Base-by-base conservation (phyloP, 2,113 vertebrate species). In the Ariopsis seemanni region DNA sequence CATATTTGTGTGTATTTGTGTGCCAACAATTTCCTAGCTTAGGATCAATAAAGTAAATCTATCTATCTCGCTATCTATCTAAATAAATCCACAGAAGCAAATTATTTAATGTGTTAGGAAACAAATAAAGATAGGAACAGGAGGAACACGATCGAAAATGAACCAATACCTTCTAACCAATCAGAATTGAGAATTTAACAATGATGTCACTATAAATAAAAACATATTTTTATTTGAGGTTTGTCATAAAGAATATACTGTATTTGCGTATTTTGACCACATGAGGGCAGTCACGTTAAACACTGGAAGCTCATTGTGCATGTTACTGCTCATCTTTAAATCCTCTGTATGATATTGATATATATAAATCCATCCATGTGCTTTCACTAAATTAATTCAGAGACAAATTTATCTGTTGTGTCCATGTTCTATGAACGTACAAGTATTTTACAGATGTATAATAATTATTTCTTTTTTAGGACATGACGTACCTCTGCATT, bases 401-500 rank as follows among this genome's bases (percentile, higher is more conserved):
- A 22, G 8, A 11, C 42, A 10, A 6, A 75, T 25, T 75, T 11
- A 22, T 5, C 9, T 48, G 12, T 22, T n/a, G 18, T 62, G 30
- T 74, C 15, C 2, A 34, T 52, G 20, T 88, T 89, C 55, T 27
- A 82, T 52, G 60, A 30, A 65, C 15, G 42, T 42, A 42, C 4
- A 42, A 42, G 7, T 20, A 67, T 82, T 79, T 5, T 22, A 69
- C 77, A 10, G 65, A 27, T 81, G 7, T 18, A 80, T 42, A 74
- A 34, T 34, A 9, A 62, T 0, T 90, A 20, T 79, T 14, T 84
- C 11, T 58, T n/a, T 92, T 92, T 18, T 94, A 97, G 97, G 96
- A 96, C 92, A 96, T 95, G 96, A 96, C 94, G 6, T 97, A 97
- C 80, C 96, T 97, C 89, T 97, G 97, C 82, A 96, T 97, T 88